Evolutionary conservation across 2,797 vertebrate species (phyloP), one percentile per base, ranked within the genome.

Genomic region (Poeciliopsis presidionis): DNA sequence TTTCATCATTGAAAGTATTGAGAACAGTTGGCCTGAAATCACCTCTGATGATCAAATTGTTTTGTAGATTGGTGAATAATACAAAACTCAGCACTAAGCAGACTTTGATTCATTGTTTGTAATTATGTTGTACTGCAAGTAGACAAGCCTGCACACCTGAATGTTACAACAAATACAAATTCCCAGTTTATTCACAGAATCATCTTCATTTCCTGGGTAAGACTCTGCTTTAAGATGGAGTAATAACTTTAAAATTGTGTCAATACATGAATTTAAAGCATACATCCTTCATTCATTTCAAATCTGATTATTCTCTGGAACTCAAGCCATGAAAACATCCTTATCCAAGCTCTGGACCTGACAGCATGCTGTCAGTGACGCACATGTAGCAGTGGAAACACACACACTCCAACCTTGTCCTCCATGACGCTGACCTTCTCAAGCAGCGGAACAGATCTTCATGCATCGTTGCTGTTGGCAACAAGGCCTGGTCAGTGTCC

Each of bases 381-480:
- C 85, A 90, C 72, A 30, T 63, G 65, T 39, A 46, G 74, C 76
- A 14, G 11, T 30, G 47, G 47, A 45, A 51, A 22, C 59, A 33
- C 76, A 12, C 12, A 28, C 82, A 77, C 83, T 45, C 72, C 43
- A 25, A 73, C 76, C 79, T 39, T 85, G 76, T 75, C 75, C 73
- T 84, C 75, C 43, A 72, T 79, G 59, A 74, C 77, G 73, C 72
- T 67, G 76, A 73, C 79, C 78, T 14, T 73, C 80, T 81, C 12
- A 22, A 76, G 74, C 78, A 55, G 55, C 1, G 49, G 72, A 75
- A 78, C 80, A 82, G 76, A 80, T 80, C 33, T 2, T 77, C 84
- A 74, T 89, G 77, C 78, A 74, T 49, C 0, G 90, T 91, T 81
- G 78, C 90, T 75, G 74, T 1, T 53, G 73, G 91, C 87, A 88